phyloP scores from a whole-genome alignment of 2,888 invertebrate genomes.

The Leptopilina myrica region DNA sequence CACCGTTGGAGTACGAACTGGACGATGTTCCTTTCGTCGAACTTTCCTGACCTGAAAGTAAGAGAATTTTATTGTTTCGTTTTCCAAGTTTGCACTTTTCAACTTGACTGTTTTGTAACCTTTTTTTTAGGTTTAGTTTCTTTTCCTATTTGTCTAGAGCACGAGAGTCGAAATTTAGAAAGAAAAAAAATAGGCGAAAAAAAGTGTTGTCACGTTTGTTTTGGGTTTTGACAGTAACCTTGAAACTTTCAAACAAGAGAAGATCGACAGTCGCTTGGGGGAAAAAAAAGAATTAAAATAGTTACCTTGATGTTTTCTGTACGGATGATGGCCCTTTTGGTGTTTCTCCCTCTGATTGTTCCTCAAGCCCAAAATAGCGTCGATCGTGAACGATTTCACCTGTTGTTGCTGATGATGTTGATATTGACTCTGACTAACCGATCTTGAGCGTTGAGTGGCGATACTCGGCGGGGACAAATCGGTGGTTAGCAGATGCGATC shows the following conservation, averaged over 20 bases:
- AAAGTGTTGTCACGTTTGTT: too few species aligned
- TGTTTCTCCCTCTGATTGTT: constrained; percentile 75
- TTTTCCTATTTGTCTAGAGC: too few species aligned
- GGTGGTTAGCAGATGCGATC: constrained; percentile 58
- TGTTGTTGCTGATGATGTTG: constrained; percentile 71
- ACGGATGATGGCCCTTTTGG: constrained; percentile 66
- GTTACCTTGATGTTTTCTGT: constrained; percentile 70
- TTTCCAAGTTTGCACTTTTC: too few species aligned
- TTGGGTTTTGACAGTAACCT: background rate
- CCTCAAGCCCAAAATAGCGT: constrained; percentile 89
- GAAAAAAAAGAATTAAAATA: too few species aligned
- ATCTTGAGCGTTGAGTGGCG: constrained; percentile 66
- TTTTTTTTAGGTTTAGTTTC: too few species aligned
- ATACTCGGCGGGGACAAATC: constrained; percentile 48
- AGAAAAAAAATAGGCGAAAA: too few species aligned
- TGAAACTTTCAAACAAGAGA: too few species aligned
- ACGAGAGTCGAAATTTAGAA: too few species aligned
- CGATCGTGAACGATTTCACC: constrained; percentile 91
- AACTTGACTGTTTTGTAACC: too few species aligned
- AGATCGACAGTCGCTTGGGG: too few species aligned
- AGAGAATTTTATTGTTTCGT: too few species aligned
- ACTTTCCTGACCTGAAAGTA: constrained; percentile 73
- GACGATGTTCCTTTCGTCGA: constrained; percentile 74
- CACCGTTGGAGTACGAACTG: constrained; percentile 74
- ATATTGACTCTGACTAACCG: constrained; percentile 60